Base-by-base conservation (phyloP, 1,140 invertebrate species). In the Dufourea novaeangliae region DNA sequence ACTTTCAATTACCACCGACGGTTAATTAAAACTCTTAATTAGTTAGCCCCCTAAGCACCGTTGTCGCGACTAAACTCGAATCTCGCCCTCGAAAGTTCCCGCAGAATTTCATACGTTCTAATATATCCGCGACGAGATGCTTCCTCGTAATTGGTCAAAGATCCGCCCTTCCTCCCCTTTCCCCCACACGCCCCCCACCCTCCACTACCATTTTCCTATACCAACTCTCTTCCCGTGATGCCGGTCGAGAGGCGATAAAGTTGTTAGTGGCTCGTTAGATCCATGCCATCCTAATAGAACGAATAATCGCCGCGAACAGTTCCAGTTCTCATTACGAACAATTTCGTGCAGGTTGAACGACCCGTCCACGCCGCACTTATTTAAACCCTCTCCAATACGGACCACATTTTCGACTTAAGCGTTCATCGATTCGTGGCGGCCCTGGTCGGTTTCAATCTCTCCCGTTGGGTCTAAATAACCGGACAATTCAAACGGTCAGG, bases 21-120 rank as follows among this genome's bases (percentile, higher is more conserved):
- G 73, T 75, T 75, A 75, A 75, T 75, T 76, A 76, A 76, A 76
- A 76, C 73, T 76, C 32, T 68, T 69, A 76, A 76, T 76, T 76
- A 76, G 69, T 76, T 37, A 76, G 34, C 25, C 64, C 29, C 41
- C 12, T 46, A 61, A 69, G 54, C 54, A 32, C 59, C 52, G 54
- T 44, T 32, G 37, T 44, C 41, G 37, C 64, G 29, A 41, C 27
- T 6, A 32, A 39, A 14, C 46, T 29, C 22, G 29, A 27, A 14
- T n/a, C 11, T 32, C n/a, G n/a, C n/a, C 22, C 63, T 75, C n/a
- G 32, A 37, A 76, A 76, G 39, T 76, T 69, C 12, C 54, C 2
- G 6, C 22, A 20, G 27, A 56, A 61, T 76, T 66, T 39, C 46
- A 4, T 41, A 12, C 27, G 63, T 41, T 17, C 54, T 56, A n/a